phyloP scores from a whole-genome alignment of 2,888 invertebrate genomes.

The Machimus atricapillus region DNA sequence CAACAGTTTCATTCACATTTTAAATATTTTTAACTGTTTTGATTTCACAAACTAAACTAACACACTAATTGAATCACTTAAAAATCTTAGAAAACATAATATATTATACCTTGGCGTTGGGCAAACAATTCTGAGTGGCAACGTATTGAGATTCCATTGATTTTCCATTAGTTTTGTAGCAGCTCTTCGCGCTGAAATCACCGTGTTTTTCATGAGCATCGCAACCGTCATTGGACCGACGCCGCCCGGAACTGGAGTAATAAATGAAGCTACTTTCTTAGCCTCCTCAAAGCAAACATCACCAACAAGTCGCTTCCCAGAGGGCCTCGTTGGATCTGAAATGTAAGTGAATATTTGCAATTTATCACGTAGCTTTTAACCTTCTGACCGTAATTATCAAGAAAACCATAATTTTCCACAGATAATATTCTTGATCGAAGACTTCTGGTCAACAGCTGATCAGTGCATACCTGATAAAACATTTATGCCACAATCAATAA shows the following conservation, averaged over 20 bases:
- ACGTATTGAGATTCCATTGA: conserved; percentile 76
- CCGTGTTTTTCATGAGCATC: conserved; percentile 92
- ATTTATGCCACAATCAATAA: conserved; percentile 99
- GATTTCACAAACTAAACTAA: not conserved
- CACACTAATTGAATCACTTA: not conserved
- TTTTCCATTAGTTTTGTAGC: conserved; percentile 65
- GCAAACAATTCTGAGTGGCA: conserved; percentile 69
- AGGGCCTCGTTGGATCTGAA: conserved; percentile 77
- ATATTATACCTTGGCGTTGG: conserved; percentile 83
- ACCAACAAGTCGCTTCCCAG: conserved; percentile 87
- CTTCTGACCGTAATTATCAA: conserved; percentile 6
- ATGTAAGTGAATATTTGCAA: not conserved
- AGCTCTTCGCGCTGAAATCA: conserved; percentile 77
- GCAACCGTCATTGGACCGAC: conserved; percentile 95
- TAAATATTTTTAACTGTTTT: not conserved
- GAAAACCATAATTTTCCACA: not conserved
- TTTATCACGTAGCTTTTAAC: not conserved
- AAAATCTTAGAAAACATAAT: not conserved
- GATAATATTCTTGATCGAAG: not conserved
- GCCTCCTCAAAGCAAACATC: conserved; percentile 92
- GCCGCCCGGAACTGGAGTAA: conserved; percentile 91
- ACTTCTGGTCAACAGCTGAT: not conserved
- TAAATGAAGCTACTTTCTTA: conserved; percentile 76
- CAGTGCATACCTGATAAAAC: conserved; percentile 75
- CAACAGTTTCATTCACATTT: not conserved